These are phyloP conservation scores for Leptinotarsa undecemlineata DNA, from an alignment of 1,140 invertebrate genomes.

Conservation along the genomic window DNA sequence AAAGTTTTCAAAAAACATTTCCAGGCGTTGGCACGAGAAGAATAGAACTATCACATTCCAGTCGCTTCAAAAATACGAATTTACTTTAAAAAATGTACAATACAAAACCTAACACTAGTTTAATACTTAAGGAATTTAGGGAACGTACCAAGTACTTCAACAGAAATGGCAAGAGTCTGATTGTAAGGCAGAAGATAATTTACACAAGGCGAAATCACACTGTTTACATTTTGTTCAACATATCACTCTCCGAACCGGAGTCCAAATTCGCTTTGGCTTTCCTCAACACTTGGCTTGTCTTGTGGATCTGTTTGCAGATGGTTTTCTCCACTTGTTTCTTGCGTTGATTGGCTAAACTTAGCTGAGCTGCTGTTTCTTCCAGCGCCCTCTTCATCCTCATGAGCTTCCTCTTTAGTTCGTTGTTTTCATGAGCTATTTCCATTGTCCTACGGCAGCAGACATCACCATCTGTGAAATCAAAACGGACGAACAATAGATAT, in stretches of 20 bases:
- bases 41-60: conserved; percentile 42
- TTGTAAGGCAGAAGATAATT: not conserved
- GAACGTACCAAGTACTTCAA: not conserved
- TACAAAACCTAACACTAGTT: conserved; percentile 6
- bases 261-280: conserved; percentile 63
- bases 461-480: conserved; percentile 42
- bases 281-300: conserved; percentile 65
- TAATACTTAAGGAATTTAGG: conserved; percentile 10
- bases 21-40: conserved; percentile 40
- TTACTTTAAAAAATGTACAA: conserved; percentile 8
- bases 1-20: conserved; percentile 24
- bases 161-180: not conserved
- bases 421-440: conserved; percentile 63
- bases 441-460: conserved; percentile 50
- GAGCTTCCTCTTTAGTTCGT: conserved; percentile 60
- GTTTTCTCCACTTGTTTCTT: conserved; percentile 64
- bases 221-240: conserved; percentile 28
- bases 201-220: not conserved
- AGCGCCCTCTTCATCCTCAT: conserved; percentile 61
- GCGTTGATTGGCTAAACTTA: conserved; percentile 62
- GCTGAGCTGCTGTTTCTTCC: conserved; percentile 62
- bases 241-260: conserved; percentile 53
- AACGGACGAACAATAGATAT: conserved; percentile 11
- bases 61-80: conserved; percentile 6
- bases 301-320: conserved; percentile 66